These are phyloP conservation scores for Lasioglossum lativentre DNA, from an alignment of 2,888 invertebrate genomes.

Conservation along the genomic window DNA sequence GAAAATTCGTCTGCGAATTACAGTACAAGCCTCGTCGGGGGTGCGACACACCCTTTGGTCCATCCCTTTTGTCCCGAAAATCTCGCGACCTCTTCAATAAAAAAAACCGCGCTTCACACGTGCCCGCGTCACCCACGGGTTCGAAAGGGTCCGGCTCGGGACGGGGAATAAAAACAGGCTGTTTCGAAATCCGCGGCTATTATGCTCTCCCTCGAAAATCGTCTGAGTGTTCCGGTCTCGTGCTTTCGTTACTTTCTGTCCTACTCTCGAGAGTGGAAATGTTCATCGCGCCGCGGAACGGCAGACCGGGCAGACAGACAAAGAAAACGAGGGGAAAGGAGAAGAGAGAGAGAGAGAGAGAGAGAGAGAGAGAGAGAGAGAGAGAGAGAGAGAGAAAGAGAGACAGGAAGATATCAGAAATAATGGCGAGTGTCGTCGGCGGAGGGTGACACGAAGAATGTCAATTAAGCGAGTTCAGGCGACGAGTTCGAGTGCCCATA, in stretches of 20 bases:
- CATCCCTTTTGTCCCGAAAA: not conserved
- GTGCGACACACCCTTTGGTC: not conserved
- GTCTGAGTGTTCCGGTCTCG: constrained; percentile 24
- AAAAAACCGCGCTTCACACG: not conserved
- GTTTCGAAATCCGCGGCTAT: constrained; percentile 8
- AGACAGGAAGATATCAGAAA: constrained; percentile 33
- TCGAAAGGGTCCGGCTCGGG: not conserved
- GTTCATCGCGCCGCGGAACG: constrained; percentile 33
- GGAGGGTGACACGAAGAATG: constrained; percentile 55
- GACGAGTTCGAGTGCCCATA: constrained; percentile 50
- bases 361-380: not conserved
- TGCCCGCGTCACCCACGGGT: not conserved
- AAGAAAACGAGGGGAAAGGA: not conserved
- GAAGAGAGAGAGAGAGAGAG: not conserved
- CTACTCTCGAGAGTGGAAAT: constrained; percentile 38
- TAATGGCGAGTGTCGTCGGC: constrained; percentile 43
- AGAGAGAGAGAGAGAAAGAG: not conserved
- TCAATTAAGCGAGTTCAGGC: constrained; percentile 64
- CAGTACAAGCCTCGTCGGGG: not conserved
- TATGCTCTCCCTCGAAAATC: constrained; percentile 34
- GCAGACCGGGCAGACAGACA: not conserved
- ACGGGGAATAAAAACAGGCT: not conserved
- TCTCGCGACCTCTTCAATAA: not conserved
- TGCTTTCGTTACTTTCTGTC: not conserved
- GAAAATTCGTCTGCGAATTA: not conserved